Evolutionary conservation across 2,113 vertebrate genomes (phyloP).

Genomic region (Sakesphorus luctuosus): DNA sequence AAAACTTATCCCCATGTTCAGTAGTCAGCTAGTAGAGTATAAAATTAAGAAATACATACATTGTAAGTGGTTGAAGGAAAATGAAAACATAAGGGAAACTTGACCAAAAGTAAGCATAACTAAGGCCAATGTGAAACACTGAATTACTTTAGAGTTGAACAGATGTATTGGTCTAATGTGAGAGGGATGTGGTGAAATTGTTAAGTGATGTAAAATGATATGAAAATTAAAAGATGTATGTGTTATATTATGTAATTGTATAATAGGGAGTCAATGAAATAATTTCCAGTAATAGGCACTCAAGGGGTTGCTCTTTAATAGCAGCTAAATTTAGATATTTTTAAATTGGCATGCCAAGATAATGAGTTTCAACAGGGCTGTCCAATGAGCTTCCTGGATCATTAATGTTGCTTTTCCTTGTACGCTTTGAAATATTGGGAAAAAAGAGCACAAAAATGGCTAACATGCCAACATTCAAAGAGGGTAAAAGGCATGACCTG

Average conservation of each 20-base stretch:
- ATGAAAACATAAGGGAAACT: background rate
- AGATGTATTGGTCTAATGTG: background rate
- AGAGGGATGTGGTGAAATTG: background rate
- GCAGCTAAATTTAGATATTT: slow-evolving; percentile 38
- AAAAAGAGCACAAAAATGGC: slow-evolving; percentile 24
- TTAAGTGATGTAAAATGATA: background rate
- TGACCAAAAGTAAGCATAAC: background rate
- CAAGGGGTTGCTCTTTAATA: slow-evolving; percentile 3
- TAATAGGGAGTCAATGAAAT: background rate
- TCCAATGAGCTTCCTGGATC: slow-evolving; percentile 28
- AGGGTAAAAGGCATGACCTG: slow-evolving; percentile 64
- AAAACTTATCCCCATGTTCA: background rate
- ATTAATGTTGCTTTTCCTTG: slow-evolving; percentile 40
- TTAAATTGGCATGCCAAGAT: background rate
- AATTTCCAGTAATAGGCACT: background rate
- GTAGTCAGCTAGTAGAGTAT: background rate
- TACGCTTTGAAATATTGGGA: slow-evolving; percentile 25
- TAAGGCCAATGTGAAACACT: rapidly evolving
- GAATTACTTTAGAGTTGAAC: background rate
- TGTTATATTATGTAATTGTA: background rate
- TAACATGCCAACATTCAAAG: slow-evolving; percentile 36
- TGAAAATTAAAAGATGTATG: background rate
- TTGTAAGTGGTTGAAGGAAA: background rate
- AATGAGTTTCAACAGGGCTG: slow-evolving; percentile 33
- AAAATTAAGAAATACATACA: rapidly evolving